Evolutionary conservation across 2,888 invertebrate species (phyloP).

Genomic region (Ceratothoa steindachneri): DNA sequence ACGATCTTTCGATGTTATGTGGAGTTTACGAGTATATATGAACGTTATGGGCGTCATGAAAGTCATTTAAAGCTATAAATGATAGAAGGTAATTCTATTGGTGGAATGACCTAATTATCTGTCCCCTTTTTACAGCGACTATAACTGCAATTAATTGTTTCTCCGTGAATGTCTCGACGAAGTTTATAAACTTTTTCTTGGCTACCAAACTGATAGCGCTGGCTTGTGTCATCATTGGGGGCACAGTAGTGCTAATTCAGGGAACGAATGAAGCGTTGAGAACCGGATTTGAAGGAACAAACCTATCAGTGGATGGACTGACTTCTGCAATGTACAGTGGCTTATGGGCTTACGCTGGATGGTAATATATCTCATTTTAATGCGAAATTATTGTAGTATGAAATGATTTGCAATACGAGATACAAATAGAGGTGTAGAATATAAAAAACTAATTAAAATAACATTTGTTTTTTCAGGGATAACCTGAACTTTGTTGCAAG

Average conservation of each 20-base stretch:
- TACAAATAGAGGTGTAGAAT: too few relatives aligned
- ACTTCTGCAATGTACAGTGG: not conserved
- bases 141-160: not conserved
- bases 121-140: not conserved
- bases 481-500: too few relatives aligned
- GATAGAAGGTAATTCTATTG: too few relatives aligned
- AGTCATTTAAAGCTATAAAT: too few relatives aligned
- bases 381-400: too few relatives aligned
- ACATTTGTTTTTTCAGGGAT: too few relatives aligned
- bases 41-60: too few relatives aligned
- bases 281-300: not conserved
- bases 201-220: not conserved
- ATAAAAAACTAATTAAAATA: too few relatives aligned
- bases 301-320: not conserved
- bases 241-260: not conserved
- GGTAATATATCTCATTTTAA: too few relatives aligned
- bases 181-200: not conserved
- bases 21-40: too few relatives aligned
- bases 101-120: too few relatives aligned
- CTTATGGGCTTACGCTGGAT: not conserved
- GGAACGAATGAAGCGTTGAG: not conserved
- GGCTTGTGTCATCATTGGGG: not conserved
- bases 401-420: too few relatives aligned
- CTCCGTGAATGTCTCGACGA: not conserved
- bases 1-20: not conserved